These are phyloP conservation scores for Bhutanitis thaidina DNA, from an alignment of 2,888 invertebrate genomes.

Conservation along the genomic window DNA sequence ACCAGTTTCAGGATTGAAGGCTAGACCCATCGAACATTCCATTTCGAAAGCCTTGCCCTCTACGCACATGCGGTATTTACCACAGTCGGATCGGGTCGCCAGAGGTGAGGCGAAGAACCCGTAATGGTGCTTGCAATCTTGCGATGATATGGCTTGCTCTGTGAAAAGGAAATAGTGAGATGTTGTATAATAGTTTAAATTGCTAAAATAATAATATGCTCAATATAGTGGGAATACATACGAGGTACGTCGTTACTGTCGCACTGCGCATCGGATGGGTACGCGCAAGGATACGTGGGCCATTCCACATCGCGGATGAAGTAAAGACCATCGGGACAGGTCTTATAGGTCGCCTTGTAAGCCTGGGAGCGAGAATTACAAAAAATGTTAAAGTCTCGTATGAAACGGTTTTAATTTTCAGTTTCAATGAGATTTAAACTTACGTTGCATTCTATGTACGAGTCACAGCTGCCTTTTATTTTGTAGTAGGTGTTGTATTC, in stretches of 20 bases:
- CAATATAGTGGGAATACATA: constrained; percentile 58
- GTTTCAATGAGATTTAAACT: constrained; percentile 27
- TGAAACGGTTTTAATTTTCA: too few relatives aligned
- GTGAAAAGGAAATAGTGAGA: constrained; percentile 1
- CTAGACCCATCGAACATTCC: constrained; percentile 88
- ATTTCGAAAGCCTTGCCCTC: constrained; percentile 80
- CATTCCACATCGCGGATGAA: constrained; percentile 83
- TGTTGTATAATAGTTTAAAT: neutral
- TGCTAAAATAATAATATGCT: constrained; percentile 55
- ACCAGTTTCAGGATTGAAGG: constrained; percentile 83
- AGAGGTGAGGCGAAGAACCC: constrained; percentile 82
- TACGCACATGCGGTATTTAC: constrained; percentile 88
- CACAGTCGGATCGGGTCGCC: constrained; percentile 73
- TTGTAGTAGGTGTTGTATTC: constrained; percentile 72
- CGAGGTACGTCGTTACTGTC: constrained; percentile 80
- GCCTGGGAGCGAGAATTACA: constrained; percentile 42
- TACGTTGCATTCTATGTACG: constrained; percentile 82
- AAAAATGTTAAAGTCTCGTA: too few relatives aligned
- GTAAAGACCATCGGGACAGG: constrained; percentile 89
- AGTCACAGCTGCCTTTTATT: constrained; percentile 83
- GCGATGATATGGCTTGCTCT: constrained; percentile 84
- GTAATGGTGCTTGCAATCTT: constrained; percentile 87
- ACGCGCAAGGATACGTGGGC: constrained; percentile 87
- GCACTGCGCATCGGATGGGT: constrained; percentile 89
- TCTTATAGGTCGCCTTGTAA: constrained; percentile 81